A percentile compares a stretch with the other conserved stretches of the same genome.
phyloP scores from a whole-genome alignment of 2,888 invertebrate species.

The Drosophila yooni region DNA sequence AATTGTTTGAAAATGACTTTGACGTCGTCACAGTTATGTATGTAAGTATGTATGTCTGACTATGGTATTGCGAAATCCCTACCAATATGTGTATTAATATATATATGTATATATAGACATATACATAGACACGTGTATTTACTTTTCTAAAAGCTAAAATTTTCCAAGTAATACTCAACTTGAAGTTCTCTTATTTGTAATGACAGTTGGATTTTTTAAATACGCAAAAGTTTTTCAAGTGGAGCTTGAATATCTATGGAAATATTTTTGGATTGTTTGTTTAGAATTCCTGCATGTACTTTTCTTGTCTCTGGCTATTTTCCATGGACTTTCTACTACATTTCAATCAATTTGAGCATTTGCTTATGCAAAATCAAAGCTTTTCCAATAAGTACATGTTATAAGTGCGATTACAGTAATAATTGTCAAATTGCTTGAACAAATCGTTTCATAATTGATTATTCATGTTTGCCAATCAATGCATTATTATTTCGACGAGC shows the following conservation, averaged over 20 bases:
- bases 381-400: background rate
- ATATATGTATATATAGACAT: constrained; percentile 5
- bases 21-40: constrained; percentile 33
- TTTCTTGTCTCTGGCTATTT: background rate
- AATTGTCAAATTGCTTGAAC: background rate
- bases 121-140: constrained; percentile 39
- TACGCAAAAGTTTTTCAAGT: background rate
- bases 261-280: background rate
- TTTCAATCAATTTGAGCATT: background rate
- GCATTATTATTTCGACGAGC: background rate
- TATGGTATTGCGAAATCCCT: constrained; percentile 58
- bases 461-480: background rate
- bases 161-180: constrained; percentile 34
- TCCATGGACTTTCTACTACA: background rate
- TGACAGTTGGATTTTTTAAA: background rate
- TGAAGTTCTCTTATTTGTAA: constrained; percentile 8
- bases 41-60: background rate
- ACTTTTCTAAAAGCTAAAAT: constrained; percentile 39
- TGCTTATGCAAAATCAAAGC: background rate
- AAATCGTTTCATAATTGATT: background rate
- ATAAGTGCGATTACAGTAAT: constrained; percentile 3
- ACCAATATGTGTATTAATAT: constrained; percentile 25
- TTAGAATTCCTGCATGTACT: background rate
- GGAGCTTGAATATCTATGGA: background rate
- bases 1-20: constrained; percentile 69